Percentiles rank a stretch among this genome's conserved stretches.
These are phyloP conservation scores for Coptotermes formosanus DNA, from an alignment of 1,140 invertebrate genomes.

Conservation along the genomic window DNA sequence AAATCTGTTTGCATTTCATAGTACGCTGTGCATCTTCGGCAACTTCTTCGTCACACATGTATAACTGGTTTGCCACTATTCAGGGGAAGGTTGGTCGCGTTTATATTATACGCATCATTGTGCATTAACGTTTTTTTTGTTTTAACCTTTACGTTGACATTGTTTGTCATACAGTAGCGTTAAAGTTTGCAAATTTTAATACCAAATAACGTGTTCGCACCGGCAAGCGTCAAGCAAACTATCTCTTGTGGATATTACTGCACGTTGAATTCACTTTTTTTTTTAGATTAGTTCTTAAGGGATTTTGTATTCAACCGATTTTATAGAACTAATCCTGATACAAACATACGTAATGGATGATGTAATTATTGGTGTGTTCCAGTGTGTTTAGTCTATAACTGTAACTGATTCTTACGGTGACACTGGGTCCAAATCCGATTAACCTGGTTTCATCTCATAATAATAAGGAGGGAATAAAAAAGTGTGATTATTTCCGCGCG, in stretches of 20 bases:
- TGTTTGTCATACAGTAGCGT: too few species aligned
- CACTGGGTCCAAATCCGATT: neutral
- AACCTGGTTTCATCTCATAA: neutral
- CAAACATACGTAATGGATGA: neutral
- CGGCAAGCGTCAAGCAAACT: neutral
- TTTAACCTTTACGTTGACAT: too few species aligned
- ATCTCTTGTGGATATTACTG: neutral
- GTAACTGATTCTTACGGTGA: neutral
- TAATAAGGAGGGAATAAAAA: neutral
- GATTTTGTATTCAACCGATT: neutral
- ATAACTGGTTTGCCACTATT: too few species aligned
- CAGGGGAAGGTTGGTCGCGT: too few species aligned
- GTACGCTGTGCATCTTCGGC: too few species aligned
- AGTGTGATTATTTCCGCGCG: too few species aligned
- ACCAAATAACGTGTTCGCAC: neutral
- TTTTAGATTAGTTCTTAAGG: neutral
- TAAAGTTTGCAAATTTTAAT: neutral
- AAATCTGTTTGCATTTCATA: too few species aligned
- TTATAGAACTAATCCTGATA: neutral
- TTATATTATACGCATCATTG: too few species aligned
- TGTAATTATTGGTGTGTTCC: neutral
- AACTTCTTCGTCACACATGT: too few species aligned
- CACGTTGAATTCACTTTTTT: neutral
- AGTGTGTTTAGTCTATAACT: too few species aligned
- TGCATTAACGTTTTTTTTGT: too few species aligned